These are phyloP conservation scores for Rhagonycha lutea DNA, from an alignment of 2,888 invertebrate genomes.

Conservation along the genomic window DNA sequence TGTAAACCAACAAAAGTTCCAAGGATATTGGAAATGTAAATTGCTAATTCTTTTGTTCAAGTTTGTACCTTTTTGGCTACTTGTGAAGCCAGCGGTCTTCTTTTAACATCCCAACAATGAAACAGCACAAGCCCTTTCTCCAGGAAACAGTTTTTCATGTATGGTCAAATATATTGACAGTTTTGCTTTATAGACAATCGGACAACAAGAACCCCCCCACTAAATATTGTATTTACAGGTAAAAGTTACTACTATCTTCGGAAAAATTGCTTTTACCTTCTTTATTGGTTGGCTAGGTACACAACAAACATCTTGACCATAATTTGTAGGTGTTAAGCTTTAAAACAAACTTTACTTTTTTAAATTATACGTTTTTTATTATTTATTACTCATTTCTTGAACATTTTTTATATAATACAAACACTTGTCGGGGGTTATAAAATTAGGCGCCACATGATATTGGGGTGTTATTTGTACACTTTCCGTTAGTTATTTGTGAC, in stretches of 20 bases:
- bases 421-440: neutral
- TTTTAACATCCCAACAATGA: neutral
- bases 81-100: neutral
- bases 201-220: neutral
- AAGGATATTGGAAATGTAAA: neutral
- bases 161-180: conserved; percentile 11
- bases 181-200: neutral
- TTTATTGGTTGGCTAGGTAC: neutral
- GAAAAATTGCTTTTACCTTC: conserved; percentile 15
- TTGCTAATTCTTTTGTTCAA: neutral
- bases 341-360: conserved; percentile 3
- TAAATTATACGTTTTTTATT: neutral
- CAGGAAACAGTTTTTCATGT: conserved; percentile 10
- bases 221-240: conserved; percentile 6
- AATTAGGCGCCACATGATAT: neutral
- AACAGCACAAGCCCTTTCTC: conserved; percentile 9
- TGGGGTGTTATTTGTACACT: neutral
- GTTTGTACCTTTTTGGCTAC: neutral
- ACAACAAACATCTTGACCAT: neutral
- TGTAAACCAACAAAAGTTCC: neutral
- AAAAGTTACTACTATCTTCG: neutral
- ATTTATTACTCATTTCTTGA: neutral
- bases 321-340: conserved; percentile 7
- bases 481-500: no score
- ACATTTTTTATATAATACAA: neutral